Conservation (phyloP, 2,888 invertebrate genomes). For the Mimas tiliae region DNA sequence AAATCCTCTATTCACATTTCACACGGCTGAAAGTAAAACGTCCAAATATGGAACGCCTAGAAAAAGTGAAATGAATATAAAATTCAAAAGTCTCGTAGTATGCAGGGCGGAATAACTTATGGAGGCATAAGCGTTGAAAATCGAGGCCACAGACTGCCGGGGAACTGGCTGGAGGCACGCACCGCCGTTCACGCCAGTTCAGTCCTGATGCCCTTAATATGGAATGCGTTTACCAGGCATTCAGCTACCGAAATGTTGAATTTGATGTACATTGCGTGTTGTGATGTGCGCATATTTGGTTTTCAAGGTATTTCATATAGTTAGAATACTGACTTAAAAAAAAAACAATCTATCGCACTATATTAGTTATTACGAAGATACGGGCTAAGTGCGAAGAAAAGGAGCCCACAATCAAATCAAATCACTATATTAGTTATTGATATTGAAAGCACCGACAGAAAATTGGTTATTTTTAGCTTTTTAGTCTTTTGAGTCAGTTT, state of each 20-base stretch:
- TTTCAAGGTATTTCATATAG: not conserved
- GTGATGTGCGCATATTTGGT: not conserved
- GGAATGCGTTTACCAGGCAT: constrained; percentile 23
- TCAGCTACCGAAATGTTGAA: not conserved
- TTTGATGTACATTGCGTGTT: not conserved
- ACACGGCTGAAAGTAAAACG: constrained; percentile 41
- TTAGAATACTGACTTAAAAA: no score
- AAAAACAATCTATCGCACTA: no score
- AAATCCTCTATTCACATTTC: not conserved
- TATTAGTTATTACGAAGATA: no score
- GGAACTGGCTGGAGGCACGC: constrained; percentile 79
- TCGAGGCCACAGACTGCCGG: constrained; percentile 76
- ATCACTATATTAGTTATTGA: no score
- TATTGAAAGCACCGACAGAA: no score
- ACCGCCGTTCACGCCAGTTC: constrained; percentile 76
- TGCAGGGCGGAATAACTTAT: constrained; percentile 79
- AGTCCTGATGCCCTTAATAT: constrained; percentile 47
- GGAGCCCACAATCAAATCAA: no score
- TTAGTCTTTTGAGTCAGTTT: no score
- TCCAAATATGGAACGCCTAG: constrained; percentile 18
- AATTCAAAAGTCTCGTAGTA: constrained; percentile 63
- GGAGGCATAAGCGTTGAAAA: constrained; percentile 72
- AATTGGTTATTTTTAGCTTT: no score
- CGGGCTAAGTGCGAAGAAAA: no score
- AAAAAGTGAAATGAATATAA: constrained; percentile 43